phyloP scores from a whole-genome alignment of 2,888 invertebrate species.

The Amiota communis region DNA sequence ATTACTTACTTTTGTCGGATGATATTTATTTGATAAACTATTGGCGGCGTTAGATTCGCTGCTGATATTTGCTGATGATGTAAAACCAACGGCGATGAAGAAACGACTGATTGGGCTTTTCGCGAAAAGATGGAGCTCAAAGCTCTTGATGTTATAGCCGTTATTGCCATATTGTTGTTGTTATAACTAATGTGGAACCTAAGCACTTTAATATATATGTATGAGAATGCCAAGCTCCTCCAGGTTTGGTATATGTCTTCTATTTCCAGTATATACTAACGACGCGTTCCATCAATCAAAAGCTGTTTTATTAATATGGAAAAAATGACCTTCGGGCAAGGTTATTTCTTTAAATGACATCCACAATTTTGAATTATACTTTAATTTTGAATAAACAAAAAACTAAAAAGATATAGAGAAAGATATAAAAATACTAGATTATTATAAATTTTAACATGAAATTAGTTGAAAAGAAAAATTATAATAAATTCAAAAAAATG shows the following conservation, averaged over 20 bases:
- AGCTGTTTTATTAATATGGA: conserved; percentile 24
- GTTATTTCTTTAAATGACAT: conserved; percentile 41
- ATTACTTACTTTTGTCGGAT: conserved; percentile 9
- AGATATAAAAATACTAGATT: neutral
- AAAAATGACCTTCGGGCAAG: conserved; percentile 59
- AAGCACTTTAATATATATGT: too few relatives aligned
- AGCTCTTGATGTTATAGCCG: conserved; percentile 3
- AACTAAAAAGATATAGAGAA: neutral
- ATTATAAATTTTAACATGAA: too few relatives aligned
- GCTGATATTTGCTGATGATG: neutral
- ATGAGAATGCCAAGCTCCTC: too few relatives aligned
- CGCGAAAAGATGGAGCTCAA: conserved; percentile 15
- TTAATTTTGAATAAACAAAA: neutral
- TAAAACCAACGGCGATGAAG: neutral
- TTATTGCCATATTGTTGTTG: conserved; percentile 49
- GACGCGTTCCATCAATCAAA: too few relatives aligned
- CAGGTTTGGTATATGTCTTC: too few relatives aligned
- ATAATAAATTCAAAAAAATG: neutral
- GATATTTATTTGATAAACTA: conserved; percentile 7
- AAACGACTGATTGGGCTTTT: neutral
- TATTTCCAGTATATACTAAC: too few relatives aligned
- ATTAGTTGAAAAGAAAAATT: neutral
- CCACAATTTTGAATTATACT: neutral
- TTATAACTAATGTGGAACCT: conserved; percentile 2
- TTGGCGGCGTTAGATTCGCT: neutral